These are phyloP conservation scores for Sus scrofa DNA, from an alignment of 2,113 vertebrate species.

Conservation along the genomic window DNA sequence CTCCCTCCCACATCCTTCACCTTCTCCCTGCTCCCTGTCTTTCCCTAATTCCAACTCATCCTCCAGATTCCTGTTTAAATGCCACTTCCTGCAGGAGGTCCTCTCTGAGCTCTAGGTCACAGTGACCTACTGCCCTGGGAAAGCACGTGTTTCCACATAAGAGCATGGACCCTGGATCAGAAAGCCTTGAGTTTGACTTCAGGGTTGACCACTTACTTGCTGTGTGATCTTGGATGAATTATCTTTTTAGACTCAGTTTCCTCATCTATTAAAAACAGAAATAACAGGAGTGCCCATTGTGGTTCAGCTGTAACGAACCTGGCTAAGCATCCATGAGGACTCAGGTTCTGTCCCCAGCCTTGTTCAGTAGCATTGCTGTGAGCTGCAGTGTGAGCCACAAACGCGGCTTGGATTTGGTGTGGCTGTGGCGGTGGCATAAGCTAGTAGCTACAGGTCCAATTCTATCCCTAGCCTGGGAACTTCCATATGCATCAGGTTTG, in stretches of 20 bases:
- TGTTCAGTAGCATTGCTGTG: too few species aligned
- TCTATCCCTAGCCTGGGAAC: too few species aligned
- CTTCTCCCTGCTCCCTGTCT: background rate
- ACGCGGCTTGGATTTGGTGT: too few species aligned
- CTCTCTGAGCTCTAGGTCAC: background rate
- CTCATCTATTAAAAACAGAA: background rate
- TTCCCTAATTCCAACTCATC: background rate
- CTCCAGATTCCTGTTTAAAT: background rate
- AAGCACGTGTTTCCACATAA: background rate
- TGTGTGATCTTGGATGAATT: background rate
- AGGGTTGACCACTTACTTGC: background rate
- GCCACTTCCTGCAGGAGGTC: background rate
- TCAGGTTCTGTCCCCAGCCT: background rate
- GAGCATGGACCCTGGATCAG: rapidly evolving
- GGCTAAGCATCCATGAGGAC: background rate
- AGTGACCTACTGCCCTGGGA: background rate
- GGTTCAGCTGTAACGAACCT: background rate
- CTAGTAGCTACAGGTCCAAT: too few species aligned
- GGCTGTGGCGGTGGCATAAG: too few species aligned
- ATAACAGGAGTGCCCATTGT: background rate
- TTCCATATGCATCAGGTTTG: too few species aligned
- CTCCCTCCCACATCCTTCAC: background rate
- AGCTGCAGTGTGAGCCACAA: too few species aligned
- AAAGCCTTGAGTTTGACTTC: background rate
- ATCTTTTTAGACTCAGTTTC: background rate